Base-by-base conservation (phyloP, 2,797 vertebrate genomes). In the Parotocinclus haroldoi region DNA sequence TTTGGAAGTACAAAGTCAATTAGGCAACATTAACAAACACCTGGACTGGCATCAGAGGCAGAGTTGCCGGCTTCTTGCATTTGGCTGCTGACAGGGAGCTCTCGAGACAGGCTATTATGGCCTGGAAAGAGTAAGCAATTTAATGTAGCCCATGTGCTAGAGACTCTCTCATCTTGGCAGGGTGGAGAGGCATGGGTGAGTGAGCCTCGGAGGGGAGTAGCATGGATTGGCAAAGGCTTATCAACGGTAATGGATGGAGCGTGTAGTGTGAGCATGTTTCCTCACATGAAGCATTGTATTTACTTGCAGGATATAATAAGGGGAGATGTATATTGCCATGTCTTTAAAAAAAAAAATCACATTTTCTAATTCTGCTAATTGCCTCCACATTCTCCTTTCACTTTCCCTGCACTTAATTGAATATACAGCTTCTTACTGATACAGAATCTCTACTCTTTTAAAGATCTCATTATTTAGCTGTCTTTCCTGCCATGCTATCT, bases 311-410 rank as follows among this genome's bases (percentile, higher is more conserved):
- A 82, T 76, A 77, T 89, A 90, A 92, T 86, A 85, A 89, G 85
- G 88, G 82, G 85, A 88, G 89, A 89, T 88, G 77, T 88, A 76
- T 74, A 89, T 89, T 87, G 87, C 87, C 87, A 87, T 82, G 86
- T 76, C 82, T 83, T 74, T 80, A 85, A 85, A 86, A 89, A 87
- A 80, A 85, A 85, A 86, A 89, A 87, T 81, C 80, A 73, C 78
- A 75, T 81, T 80, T 82, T 80, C 80, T 89, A 88, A 92, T 90
- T 90, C 89, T 80, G 79, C 79, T 89, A 90, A 90, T 88, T 89
- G 85, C 75, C 77, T 80, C 80, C 71, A 68, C 44, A 46, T 68
- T 51, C 36, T 56, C 16, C 44, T 44, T 38, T 51, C 48, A 50
- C 44, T 58, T 57, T 68, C n/a, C 17, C 48, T 44, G 49, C 55